Conservation (phyloP, 2,888 invertebrate genomes). For the Lypha dubia region DNA sequence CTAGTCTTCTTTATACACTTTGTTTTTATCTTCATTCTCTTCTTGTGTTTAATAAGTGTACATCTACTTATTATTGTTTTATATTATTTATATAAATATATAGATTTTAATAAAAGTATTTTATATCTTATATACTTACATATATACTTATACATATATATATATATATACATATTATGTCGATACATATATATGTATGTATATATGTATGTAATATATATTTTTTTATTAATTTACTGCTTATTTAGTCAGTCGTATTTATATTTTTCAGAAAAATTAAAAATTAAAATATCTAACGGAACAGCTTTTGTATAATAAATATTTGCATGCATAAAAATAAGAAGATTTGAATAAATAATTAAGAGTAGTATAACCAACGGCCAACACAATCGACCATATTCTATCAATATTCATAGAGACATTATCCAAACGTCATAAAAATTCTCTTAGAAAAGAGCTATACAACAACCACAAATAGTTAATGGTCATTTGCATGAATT, state of each 20-base stretch:
- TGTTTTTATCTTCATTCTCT: neutral
- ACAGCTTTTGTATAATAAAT: neutral
- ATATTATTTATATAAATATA: conserved; percentile 48
- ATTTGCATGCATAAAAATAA: neutral
- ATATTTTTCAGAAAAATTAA: conserved; percentile 18
- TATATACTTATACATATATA: conserved; percentile 7
- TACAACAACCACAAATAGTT: no score
- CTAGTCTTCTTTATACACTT: conserved; percentile 51
- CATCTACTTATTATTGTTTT: conserved; percentile 13
- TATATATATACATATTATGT: conserved; percentile 48
- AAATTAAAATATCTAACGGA: neutral
- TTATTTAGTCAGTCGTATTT: conserved; percentile 56
- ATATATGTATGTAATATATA: conserved; percentile 22
- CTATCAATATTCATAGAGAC: no score
- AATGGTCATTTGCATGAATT: no score
- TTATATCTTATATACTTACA: conserved; percentile 23
- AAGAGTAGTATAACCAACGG: no score
- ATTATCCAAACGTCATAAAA: no score
- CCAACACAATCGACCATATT: no score
- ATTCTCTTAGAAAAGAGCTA: no score
- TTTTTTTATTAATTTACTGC: conserved; percentile 38
- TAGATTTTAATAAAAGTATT: conserved; percentile 54
- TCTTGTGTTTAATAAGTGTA: conserved; percentile 18
- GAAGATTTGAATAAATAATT: neutral
- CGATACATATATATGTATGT: conserved; percentile 29